phyloP scores from a whole-genome alignment of 2,113 vertebrate species.

The Pagrus major region DNA sequence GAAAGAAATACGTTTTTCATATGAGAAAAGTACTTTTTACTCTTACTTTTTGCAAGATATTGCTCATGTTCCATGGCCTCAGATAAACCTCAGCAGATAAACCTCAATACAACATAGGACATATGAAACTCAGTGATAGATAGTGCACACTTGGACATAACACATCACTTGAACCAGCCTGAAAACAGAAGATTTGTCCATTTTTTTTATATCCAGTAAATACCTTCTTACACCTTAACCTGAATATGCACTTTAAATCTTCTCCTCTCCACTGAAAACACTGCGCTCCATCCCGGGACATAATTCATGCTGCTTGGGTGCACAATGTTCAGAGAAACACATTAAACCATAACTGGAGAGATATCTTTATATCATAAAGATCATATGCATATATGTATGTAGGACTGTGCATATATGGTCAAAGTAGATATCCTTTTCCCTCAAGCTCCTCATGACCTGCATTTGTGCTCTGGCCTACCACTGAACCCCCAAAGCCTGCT shows the following conservation, averaged over 20 bases:
- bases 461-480: conserved; percentile 64
- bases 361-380: conserved; percentile 30
- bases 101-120: background rate
- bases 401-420: conserved; percentile 16
- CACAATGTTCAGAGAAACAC: conserved; percentile 25
- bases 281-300: background rate
- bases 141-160: background rate
- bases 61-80: no score
- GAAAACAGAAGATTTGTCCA: background rate
- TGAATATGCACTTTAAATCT: conserved; percentile 10
- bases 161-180: background rate
- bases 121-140: background rate
- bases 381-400: conserved; percentile 34
- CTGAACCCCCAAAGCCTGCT: conserved; percentile 72
- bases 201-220: background rate
- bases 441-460: conserved; percentile 64
- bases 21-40: no score
- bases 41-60: background rate
- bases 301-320: background rate
- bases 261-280: background rate
- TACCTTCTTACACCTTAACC: background rate
- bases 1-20: no score
- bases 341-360: conserved; percentile 15
- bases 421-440: conserved; percentile 45
- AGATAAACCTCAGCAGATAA: background rate